These are phyloP conservation scores for Athalia rosae DNA, from an alignment of 2,888 invertebrate species.

Conservation along the genomic window DNA sequence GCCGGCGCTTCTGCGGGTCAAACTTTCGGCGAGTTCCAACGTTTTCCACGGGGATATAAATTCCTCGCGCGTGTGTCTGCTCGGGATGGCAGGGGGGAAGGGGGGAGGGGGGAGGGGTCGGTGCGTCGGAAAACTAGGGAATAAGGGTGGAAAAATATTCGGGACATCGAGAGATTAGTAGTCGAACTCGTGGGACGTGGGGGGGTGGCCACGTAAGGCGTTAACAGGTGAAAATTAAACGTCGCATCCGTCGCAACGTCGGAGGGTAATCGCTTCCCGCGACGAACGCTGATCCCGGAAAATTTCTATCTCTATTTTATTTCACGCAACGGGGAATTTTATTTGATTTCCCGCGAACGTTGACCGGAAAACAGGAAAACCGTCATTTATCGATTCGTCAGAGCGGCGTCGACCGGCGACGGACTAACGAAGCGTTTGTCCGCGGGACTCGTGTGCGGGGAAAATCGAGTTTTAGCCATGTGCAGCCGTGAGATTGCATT, in stretches of 20 bases:
- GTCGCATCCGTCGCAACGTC: neutral
- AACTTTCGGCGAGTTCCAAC: neutral
- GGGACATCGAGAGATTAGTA: slow-evolving; percentile 39
- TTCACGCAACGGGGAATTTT: neutral
- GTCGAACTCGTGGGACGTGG: slow-evolving; percentile 41
- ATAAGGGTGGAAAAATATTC: neutral
- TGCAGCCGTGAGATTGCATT: too few species aligned
- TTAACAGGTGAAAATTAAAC: slow-evolving; percentile 30
- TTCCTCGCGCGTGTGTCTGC: too few species aligned
- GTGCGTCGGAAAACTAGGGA: neutral
- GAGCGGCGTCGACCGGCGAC: too few species aligned
- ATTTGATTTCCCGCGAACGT: too few species aligned
- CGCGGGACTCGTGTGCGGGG: too few species aligned
- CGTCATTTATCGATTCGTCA: too few species aligned
- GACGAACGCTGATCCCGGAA: neutral
- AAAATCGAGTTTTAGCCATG: too few species aligned
- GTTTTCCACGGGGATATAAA: neutral
- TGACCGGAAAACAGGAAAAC: too few species aligned
- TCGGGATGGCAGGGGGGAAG: neutral
- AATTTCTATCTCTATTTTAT: neutral
- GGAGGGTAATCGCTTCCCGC: too few species aligned
- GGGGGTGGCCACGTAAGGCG: slow-evolving; percentile 14
- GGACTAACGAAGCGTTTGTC: too few species aligned
- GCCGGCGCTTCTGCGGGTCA: neutral
- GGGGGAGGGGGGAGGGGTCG: neutral